phyloP scores from a whole-genome alignment of 1,140 invertebrate species.

The Neomicropteryx cornuta region DNA sequence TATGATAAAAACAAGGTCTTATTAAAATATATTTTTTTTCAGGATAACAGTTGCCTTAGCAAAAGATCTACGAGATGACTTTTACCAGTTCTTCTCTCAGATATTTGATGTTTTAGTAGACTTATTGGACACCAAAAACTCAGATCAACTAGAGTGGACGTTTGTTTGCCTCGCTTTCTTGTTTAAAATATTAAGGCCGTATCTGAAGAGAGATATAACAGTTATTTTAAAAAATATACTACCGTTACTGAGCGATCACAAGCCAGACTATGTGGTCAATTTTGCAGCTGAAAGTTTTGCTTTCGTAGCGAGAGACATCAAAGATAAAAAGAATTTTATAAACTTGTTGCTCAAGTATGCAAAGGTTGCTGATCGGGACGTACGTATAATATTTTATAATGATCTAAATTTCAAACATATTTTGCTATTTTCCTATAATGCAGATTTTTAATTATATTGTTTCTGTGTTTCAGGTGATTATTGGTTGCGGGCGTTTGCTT shows the following conservation, averaged over 20 bases:
- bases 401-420: neutral
- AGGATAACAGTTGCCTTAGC: constrained; percentile 75
- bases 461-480: constrained; percentile 41
- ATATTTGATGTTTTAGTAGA: constrained; percentile 60
- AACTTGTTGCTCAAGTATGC: constrained; percentile 56
- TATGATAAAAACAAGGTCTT: too few species aligned
- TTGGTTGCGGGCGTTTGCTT: constrained; percentile 69
- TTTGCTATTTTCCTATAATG: too few species aligned
- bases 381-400: constrained; percentile 33
- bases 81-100: constrained; percentile 68
- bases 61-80: constrained; percentile 76
- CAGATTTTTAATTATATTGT: constrained; percentile 5
- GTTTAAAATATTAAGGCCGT: constrained; percentile 79
- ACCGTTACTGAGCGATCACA: constrained; percentile 57
- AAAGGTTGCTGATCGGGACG: constrained; percentile 50
- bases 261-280: constrained; percentile 72
- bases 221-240: constrained; percentile 62
- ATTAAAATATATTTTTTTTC: too few species aligned
- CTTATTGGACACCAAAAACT: constrained; percentile 64
- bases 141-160: constrained; percentile 71
- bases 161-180: constrained; percentile 77
- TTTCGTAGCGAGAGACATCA: constrained; percentile 81
- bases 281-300: constrained; percentile 94
- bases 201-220: constrained; percentile 68
- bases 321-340: constrained; percentile 66